Evolutionary conservation across 1,140 invertebrate genomes (phyloP), one percentile per base, ranked within the genome.

Genomic region (Lerema accius): DNA sequence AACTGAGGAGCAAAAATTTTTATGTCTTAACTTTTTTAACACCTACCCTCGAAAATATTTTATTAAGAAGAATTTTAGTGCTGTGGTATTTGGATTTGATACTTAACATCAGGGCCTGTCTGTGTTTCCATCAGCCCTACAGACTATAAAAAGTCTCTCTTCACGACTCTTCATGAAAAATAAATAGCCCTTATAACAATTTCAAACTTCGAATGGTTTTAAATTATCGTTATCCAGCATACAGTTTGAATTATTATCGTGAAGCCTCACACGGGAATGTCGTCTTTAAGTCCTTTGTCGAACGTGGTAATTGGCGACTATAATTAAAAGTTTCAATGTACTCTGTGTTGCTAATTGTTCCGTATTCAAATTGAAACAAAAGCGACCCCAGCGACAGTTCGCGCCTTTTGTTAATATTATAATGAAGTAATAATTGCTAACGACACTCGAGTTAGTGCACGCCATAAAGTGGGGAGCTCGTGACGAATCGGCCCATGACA

Each of bases 381-480:
- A 76, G 82, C 67, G 69, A 69, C 81, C 77, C 76, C 73, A 76
- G 56, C 68, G 42, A 73, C 63, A 69, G 66, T 76, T 76, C 63
- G 71, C 72, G 71, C 73, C 75, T 82, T 73, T 87, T 85, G 82
- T 86, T 82, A 81, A 80, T 80, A 69, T 78, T 72, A 83, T 84
- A 86, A 86, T 86, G 76, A 80, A 85, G 73, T 82, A 80, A 70
- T 75, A 77, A 82, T 80, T 76, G 69, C 79, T 86, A 85, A 88
- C 73, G 82, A 82, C 71, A 82, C 85, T 88, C 71, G 65, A 76
- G 74, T 77, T 78, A 80, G 69, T 70, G 48, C 60, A 65, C 73
- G 71, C 59, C 79, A 82, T 84, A 80, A 82, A 84, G 70, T 69
- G 67, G 64, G 67, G 66, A 72, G 65, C 69, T 63, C 73, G 71